A percentile compares a stretch with the other conserved stretches of the same genome.
phyloP scores from a whole-genome alignment of 2,797 vertebrate species.

The Coendou prehensilis region DNA sequence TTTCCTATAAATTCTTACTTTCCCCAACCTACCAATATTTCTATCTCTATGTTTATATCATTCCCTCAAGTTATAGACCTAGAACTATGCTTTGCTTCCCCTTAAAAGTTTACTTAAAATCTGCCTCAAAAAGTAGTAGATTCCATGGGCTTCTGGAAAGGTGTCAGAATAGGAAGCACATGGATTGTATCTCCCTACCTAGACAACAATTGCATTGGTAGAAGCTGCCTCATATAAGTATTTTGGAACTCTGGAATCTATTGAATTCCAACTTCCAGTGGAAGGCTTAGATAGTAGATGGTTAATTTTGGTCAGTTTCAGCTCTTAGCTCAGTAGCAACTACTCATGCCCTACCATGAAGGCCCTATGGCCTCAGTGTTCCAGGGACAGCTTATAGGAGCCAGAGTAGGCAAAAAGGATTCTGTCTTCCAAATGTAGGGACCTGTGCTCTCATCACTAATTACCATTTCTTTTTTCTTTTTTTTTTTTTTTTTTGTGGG shows the following conservation, averaged over 20 bases:
- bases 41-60: not conserved
- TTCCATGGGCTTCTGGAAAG: conserved; percentile 44
- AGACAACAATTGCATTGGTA: not conserved
- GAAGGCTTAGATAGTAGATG: conserved; percentile 19
- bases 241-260: not conserved
- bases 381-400: not conserved
- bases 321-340: conserved; percentile 19
- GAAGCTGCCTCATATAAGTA: not conserved
- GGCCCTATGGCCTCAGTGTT: not conserved
- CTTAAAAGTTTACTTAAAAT: conserved; percentile 60
- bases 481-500: no score
- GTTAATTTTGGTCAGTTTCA: conserved; percentile 29
- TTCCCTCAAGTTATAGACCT: conserved; percentile 26
- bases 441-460: not conserved
- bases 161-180: not conserved
- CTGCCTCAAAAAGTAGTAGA: conserved; percentile 17
- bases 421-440: not conserved
- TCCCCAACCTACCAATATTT: not conserved
- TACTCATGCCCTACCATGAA: not conserved
- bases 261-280: not conserved
- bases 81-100: conserved; percentile 35
- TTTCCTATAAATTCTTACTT: not conserved
- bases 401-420: not conserved
- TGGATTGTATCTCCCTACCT: not conserved
- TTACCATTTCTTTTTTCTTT: not conserved